Evolutionary conservation across 1,140 invertebrate species (phyloP).

Genomic region (Polypedilum pembai): DNA sequence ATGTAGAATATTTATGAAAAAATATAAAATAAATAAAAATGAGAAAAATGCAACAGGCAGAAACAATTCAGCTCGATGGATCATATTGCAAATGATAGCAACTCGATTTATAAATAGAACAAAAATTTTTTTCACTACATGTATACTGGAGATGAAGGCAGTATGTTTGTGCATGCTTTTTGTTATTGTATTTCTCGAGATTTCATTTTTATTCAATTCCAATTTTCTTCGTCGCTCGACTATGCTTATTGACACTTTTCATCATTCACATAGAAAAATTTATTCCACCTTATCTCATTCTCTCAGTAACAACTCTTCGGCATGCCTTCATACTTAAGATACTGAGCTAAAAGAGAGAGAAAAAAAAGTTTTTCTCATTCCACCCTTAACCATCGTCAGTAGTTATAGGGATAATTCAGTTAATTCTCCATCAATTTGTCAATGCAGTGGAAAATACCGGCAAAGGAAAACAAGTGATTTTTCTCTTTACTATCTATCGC

Average conservation of each 20-base stretch:
- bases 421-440: background rate
- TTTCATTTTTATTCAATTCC: background rate
- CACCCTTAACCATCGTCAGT: background rate
- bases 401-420: conserved; percentile 4
- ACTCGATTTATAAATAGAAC: background rate
- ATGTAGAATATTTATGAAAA: too few relatives aligned
- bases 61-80: background rate
- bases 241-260: conserved; percentile 18
- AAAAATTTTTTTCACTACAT: background rate
- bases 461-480: background rate
- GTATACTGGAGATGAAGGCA: background rate
- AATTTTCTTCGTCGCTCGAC: background rate
- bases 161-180: background rate
- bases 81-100: conserved; percentile 4
- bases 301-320: background rate
- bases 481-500: background rate
- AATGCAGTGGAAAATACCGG: conserved; percentile 4
- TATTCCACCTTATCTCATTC: conserved; percentile 3
- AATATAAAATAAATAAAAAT: too few relatives aligned
- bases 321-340: too few relatives aligned
- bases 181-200: background rate
- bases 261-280: background rate
- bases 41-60: background rate
- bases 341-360: too few relatives aligned
- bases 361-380: background rate